phyloP scores from a whole-genome alignment of 2,113 vertebrate genomes.

The Pluvialis apricaria region DNA sequence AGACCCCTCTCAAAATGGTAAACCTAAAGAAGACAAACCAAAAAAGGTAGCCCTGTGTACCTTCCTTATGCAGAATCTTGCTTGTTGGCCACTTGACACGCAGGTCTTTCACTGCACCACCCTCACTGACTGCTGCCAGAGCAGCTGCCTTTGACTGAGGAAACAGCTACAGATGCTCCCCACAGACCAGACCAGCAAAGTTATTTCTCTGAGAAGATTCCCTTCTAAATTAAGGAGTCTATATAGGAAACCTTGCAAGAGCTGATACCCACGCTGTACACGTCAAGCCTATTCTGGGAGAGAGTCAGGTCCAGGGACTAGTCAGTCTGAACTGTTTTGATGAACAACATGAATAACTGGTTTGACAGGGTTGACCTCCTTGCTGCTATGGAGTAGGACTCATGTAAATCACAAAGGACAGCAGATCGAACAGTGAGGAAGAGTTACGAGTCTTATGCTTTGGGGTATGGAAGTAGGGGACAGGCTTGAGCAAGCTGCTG shows the following conservation, averaged over 20 bases:
- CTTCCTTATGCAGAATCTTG: not conserved
- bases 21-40: not conserved
- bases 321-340: not conserved
- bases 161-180: not conserved
- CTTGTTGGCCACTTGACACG: not conserved
- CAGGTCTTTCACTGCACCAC: not conserved
- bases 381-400: not conserved
- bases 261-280: not conserved
- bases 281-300: not conserved
- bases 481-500: not conserved
- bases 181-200: not conserved
- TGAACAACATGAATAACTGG: not conserved
- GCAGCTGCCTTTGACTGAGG: not conserved
- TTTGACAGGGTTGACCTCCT: not conserved
- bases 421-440: not conserved
- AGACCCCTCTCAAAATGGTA: not conserved
- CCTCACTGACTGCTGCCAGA: not conserved
- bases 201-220: not conserved
- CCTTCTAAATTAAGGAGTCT: not conserved
- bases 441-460: not conserved
- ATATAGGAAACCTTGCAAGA: not conserved
- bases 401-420: not conserved
- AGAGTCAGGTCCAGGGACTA: not conserved
- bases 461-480: not conserved
- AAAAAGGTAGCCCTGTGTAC: not conserved